Evolutionary conservation across 2,888 invertebrate species (phyloP), one percentile per base, ranked within the genome.

Genomic region (Hermaeophaga mercurialis): DNA sequence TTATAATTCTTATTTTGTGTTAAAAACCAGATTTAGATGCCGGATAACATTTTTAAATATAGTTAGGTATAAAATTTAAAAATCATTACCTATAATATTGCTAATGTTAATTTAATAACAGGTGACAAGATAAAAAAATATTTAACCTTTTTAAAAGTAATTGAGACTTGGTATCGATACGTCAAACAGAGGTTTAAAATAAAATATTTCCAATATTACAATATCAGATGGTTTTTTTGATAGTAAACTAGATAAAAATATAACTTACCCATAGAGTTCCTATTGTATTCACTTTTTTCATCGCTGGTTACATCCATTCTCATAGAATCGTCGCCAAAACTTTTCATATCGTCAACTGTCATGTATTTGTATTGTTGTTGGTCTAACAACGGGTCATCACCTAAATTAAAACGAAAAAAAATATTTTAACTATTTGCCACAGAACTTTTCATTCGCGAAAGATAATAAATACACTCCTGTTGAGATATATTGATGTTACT

Each of bases 271-370:
- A 76, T 71, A 31, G 79, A 79, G 68, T 75, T 73, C 57, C 79
- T 68, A 60, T 77, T 72, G 62, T 77, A 75, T 53, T 79, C 78
- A 55, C 75, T 73, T 61, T 76, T 78, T 55, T 79, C 79, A 59
- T 79, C 79, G 55, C 72, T 74, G 6, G 79, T 78, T 18, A 78
- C 78, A 63, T 79, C 79, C 68, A 79, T 69, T 56, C 75, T 69
- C 76, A 77, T 84, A 28, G 87, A 87, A 74, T 89, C 88, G 77
- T 91, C 90, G 54, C 86, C 86, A 66, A 89, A 80, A 28, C 85
- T 85, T 77, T 89, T 90, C 82, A 90, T 86, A 71, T 90, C 90
- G 75, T 91, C 90, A 54, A 86, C 87, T 55, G 89, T 90, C 86
- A 91, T 86, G 78, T 90, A 90, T 70, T 87, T 86, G 75, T 90